Conservation (phyloP, 2,113 vertebrate genomes). For the Erinaceus europaeus region DNA sequence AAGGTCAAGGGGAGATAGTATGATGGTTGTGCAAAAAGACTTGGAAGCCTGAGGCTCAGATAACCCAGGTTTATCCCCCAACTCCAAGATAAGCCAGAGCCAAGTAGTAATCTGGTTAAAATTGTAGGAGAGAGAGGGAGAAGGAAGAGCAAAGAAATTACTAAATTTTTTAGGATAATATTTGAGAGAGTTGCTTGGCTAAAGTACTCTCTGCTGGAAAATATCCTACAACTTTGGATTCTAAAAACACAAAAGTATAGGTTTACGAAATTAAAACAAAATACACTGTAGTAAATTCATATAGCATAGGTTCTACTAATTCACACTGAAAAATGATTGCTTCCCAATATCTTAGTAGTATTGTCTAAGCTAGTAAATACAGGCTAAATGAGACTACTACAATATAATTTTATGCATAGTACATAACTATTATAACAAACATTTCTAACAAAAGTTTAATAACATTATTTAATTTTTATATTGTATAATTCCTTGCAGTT, state of each 20-base stretch:
- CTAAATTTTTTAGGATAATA: slow-evolving; percentile 3
- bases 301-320: neutral
- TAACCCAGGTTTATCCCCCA: too few species aligned
- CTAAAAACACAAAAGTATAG: neutral
- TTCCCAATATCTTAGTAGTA: neutral
- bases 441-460: neutral
- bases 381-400: neutral
- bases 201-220: too few species aligned
- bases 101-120: too few species aligned
- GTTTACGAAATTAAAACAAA: neutral
- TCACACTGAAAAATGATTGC: neutral
- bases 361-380: neutral
- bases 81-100: too few species aligned
- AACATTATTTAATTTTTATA: neutral
- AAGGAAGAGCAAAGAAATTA: neutral
- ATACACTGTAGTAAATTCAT: neutral
- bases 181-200: neutral
- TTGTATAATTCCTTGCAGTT: slow-evolving; percentile 18
- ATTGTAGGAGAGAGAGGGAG: neutral
- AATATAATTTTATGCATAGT: neutral
- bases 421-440: neutral
- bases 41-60: too few species aligned
- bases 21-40: too few species aligned
- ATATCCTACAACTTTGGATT: too few species aligned
- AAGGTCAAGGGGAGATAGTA: too few species aligned